A percentile compares a stretch with the other conserved stretches of the same genome.
Evolutionary conservation across 2,113 vertebrate genomes (phyloP).

Genomic region (Bufo bufo): DNA sequence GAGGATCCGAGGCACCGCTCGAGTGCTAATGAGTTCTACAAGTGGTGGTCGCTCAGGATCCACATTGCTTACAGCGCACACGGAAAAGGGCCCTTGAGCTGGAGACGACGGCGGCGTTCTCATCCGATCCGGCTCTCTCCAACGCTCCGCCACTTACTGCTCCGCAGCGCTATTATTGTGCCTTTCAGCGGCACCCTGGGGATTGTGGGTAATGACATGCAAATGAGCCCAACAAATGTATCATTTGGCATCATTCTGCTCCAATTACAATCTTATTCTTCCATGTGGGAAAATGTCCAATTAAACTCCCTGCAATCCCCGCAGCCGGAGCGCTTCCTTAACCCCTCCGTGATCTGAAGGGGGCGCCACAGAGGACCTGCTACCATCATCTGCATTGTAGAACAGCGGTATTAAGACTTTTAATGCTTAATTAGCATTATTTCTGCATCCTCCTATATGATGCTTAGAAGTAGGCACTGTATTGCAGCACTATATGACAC

Average conservation of each 20-base stretch:
- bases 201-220: conserved; percentile 36
- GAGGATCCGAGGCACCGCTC: neutral
- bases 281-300: neutral
- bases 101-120: neutral
- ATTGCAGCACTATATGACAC: too few species aligned
- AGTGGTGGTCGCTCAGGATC: neutral
- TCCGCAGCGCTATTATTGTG: neutral
- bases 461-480: too few species aligned
- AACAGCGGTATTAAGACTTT: too few species aligned
- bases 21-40: conserved; percentile 40
- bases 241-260: neutral
- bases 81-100: conserved; percentile 4
- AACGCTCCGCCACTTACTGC: conserved; percentile 9
- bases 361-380: too few species aligned
- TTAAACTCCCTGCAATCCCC: neutral
- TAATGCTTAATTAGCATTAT: too few species aligned
- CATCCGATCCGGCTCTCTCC: neutral
- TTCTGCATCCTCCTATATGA: too few species aligned
- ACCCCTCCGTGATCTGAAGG: neutral
- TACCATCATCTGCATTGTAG: too few species aligned
- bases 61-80: neutral
- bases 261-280: neutral
- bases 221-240: neutral
- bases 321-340: neutral
- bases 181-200: neutral